These are phyloP conservation scores for Hypomesus transpacificus DNA, from an alignment of 2,113 vertebrate genomes.

Conservation along the genomic window DNA sequence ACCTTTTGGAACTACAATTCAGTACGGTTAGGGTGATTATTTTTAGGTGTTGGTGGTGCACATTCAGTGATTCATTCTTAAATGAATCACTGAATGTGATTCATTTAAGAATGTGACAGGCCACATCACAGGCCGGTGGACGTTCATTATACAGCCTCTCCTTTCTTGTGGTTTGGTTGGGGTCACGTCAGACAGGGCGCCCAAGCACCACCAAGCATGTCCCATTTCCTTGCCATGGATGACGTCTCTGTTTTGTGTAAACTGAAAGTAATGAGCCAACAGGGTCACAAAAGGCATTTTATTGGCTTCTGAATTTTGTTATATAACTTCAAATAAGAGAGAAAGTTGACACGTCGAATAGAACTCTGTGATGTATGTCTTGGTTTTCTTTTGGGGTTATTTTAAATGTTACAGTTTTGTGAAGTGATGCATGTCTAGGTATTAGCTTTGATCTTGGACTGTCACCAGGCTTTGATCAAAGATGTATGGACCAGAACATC, in stretches of 20 bases:
- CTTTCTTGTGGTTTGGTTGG: background rate
- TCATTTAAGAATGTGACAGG: too few relatives aligned
- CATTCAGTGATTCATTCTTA: too few relatives aligned
- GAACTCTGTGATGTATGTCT: background rate
- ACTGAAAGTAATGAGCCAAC: background rate
- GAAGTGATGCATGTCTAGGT: background rate
- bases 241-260: background rate
- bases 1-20: background rate
- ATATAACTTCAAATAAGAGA: background rate
- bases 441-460: constrained; percentile 6
- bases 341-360: background rate
- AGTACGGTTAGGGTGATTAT: background rate
- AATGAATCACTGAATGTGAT: too few relatives aligned
- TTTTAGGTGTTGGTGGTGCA: too few relatives aligned
- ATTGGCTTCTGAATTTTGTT: background rate
- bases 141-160: background rate
- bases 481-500: background rate
- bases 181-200: background rate
- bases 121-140: constrained; percentile 1
- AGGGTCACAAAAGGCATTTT: background rate
- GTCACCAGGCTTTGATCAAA: constrained; percentile 13
- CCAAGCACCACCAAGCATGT: background rate
- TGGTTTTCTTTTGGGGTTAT: background rate
- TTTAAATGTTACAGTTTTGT: background rate
- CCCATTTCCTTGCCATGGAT: background rate